phyloP scores from a whole-genome alignment of 2,113 vertebrate species.

The Amblyopsis rosae region DNA sequence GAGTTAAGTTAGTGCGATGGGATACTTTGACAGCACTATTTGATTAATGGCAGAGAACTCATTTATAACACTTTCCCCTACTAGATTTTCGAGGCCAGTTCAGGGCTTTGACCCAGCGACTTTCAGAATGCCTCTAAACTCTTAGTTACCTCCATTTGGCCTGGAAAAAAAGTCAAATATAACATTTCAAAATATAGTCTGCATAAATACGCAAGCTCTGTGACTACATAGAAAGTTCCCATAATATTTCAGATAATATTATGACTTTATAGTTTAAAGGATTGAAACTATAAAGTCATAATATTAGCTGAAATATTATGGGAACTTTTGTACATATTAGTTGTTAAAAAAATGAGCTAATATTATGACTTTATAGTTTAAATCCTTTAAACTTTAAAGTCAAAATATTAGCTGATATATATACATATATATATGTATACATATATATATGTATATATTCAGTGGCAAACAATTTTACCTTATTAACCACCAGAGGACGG shows the following conservation, averaged over 20 bases:
- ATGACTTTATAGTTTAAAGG: constrained; percentile 30
- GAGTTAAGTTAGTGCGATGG: too few relatives aligned
- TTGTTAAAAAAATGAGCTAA: too few relatives aligned
- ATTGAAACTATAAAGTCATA: not conserved
- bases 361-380: constrained; percentile 27
- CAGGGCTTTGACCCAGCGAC: not conserved
- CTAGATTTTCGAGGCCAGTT: not conserved
- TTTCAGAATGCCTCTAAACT: too few relatives aligned
- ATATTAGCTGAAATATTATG: too few relatives aligned
- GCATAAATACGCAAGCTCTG: not conserved
- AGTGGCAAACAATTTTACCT: constrained; percentile 39
- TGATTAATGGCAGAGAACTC: too few relatives aligned
- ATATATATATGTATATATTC: too few relatives aligned
- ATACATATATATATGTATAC: too few relatives aligned
- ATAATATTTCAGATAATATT: constrained; percentile 16
- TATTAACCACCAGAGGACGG: constrained; percentile 57
- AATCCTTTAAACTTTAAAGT: constrained; percentile 1
- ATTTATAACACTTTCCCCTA: too few relatives aligned
- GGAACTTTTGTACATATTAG: too few relatives aligned
- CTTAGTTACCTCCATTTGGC: too few relatives aligned
- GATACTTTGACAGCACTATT: too few relatives aligned
- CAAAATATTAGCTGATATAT: too few relatives aligned
- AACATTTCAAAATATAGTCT: not conserved
- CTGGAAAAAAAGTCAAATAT: not conserved
- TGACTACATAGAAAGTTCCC: constrained; percentile 3